Evolutionary conservation across 2,797 vertebrate genomes (phyloP).

Genomic region (Betta splendens): DNA sequence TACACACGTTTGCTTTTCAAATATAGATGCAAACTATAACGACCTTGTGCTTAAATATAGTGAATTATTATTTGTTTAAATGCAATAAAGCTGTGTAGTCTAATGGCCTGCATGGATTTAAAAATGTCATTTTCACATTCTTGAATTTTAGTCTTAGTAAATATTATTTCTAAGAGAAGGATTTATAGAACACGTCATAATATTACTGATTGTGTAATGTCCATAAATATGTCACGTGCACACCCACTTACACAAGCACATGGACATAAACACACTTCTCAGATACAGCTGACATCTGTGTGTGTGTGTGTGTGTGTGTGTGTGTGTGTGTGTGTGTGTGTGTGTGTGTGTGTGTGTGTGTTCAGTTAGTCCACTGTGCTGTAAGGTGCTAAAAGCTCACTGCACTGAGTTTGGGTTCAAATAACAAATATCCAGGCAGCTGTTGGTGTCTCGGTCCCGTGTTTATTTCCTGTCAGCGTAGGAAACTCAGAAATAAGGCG

Average conservation of each 20-base stretch:
- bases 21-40: constrained; percentile 6
- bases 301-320: constrained; percentile 43
- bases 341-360: constrained; percentile 29
- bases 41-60: too few relatives aligned
- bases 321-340: constrained; percentile 16
- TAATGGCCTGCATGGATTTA: constrained; percentile 5
- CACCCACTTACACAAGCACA: constrained; percentile 19
- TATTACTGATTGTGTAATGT: background rate
- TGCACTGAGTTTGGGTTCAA: constrained; percentile 35
- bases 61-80: background rate
- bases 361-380: constrained; percentile 32
- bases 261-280: constrained; percentile 32
- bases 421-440: constrained; percentile 30
- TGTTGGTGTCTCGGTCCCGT: background rate
- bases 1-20: constrained; percentile 15
- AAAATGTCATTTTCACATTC: constrained; percentile 7
- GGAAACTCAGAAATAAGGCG: constrained; percentile 15
- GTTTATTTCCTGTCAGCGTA: constrained; percentile 13
- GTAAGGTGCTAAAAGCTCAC: constrained; percentile 13
- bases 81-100: background rate
- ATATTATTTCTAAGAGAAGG: background rate
- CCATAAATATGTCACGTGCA: constrained; percentile 23
- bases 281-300: constrained; percentile 38
- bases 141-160: constrained; percentile 1
- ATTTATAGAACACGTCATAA: constrained; percentile 1